Base-by-base conservation (phyloP, 2,113 vertebrate genomes). In the Corythoichthys intestinalis region DNA sequence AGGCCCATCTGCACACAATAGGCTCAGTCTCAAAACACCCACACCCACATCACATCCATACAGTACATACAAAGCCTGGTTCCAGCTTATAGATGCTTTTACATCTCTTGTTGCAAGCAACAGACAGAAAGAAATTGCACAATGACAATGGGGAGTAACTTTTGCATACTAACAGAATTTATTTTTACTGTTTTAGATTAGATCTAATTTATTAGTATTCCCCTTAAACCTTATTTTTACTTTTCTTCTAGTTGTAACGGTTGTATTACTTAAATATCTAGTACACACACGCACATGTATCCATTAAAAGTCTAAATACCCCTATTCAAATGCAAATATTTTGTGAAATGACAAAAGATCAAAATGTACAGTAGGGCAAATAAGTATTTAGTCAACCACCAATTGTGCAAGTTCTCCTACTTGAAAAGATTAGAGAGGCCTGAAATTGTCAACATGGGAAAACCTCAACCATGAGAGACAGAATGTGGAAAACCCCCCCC, bases 1-100 rank as follows among this genome's bases (percentile, higher is more conserved):
- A 88, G 86, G 84, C 83, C 85, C 89, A 89, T 88, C 85, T 89
- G 89, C 82, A 86, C 83, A 90, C 89, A 90, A 90, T 89, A 85
- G 89, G 72, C 86, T 86, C 86, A 85, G 89, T 88, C 86, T 89
- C 83, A 82, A 47, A 41, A 34, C 61, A 63, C 60, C n/a, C n/a
- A 46, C n/a, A 28, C 60, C 4, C 41, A 47, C 20, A 41, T 39
- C 17, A 44, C 41, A 44, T 44, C 6, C 41, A 44, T 44, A 44
- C 6, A 72, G 79, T 78, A 77, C 81, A 72, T 71, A 79, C 83
- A 83, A 78, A 78, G 84, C 84, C 82, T 77, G 77, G 85, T 81
- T 86, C 80, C 77, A 79, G 82, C 76, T 79, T 82, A 77, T 83
- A 80, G 74, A 79, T 64, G 75, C 68, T 63, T 83, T 82, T 82